Evolutionary conservation across 2,113 vertebrate genomes (phyloP).

Genomic region (Sceloporus tristichus): DNA sequence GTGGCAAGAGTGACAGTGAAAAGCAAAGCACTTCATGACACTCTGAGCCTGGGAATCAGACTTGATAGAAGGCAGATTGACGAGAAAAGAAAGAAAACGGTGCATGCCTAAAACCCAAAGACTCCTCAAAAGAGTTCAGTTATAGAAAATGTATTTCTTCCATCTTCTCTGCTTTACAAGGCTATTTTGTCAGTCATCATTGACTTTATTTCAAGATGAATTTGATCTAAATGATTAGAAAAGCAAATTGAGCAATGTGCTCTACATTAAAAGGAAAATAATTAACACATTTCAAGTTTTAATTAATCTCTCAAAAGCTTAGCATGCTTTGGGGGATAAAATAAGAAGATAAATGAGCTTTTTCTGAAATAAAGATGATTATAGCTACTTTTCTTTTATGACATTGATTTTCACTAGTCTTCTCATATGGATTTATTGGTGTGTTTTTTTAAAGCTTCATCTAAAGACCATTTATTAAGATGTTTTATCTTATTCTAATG

Average conservation of each 20-base stretch:
- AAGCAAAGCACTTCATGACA: not conserved
- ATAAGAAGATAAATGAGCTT: constrained; percentile 54
- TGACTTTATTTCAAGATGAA: constrained; percentile 58
- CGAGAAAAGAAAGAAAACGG: not conserved
- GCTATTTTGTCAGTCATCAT: constrained; percentile 25
- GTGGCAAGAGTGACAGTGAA: not conserved
- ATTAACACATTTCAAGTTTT: constrained; percentile 66
- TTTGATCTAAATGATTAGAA: constrained; percentile 56
- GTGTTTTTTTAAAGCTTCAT: constrained; percentile 40
- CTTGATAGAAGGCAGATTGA: not conserved
- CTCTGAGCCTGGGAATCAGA: not conserved
- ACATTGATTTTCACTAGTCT: constrained; percentile 61
- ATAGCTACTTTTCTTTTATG: constrained; percentile 39
- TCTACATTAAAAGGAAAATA: constrained; percentile 46
- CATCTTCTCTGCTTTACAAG: not conserved
- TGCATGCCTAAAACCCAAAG: not conserved
- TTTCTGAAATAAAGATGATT: constrained; percentile 46
- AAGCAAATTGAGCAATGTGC: constrained; percentile 39
- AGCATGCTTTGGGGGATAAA: constrained; percentile 43
- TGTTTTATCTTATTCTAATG: constrained; percentile 26
- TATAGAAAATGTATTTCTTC: not conserved
- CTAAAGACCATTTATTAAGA: constrained; percentile 53
- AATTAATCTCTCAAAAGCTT: constrained; percentile 68
- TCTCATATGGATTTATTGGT: constrained; percentile 21
- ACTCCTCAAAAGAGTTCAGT: not conserved